Conservation (phyloP, 37 sponge, comb jelly and placozoan species). For the Theonella swinhoei region DNA sequence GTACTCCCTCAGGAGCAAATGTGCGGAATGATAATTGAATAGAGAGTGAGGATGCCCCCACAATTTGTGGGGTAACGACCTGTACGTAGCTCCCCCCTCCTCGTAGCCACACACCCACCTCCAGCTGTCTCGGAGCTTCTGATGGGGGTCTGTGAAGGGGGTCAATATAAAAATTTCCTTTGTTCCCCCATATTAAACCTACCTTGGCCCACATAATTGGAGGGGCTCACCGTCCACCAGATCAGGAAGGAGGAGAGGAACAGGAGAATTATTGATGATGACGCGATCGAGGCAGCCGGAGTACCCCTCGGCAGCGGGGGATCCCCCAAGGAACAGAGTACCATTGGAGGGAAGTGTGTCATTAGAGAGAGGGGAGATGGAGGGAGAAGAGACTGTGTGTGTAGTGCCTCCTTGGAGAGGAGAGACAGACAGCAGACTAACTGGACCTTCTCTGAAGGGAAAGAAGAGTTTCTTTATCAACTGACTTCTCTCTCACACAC, state of each 20-base stretch:
- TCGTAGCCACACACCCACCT: conserved; percentile 58
- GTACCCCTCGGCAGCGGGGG: conserved; percentile 22
- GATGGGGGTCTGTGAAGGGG: conserved; percentile 43
- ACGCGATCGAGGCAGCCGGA: conserved; percentile 71
- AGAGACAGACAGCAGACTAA: conserved; percentile 6
- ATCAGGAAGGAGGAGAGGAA: conserved; percentile 49
- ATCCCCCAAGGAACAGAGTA: conserved; percentile 4
- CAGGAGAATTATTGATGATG: conserved; percentile 28
- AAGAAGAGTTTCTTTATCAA: no score
- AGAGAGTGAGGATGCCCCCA: neutral
- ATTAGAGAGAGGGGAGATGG: neutral
- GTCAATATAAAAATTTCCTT: neutral
- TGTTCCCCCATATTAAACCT: neutral
- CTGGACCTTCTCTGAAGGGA: conserved; percentile 3
- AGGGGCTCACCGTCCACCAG: neutral
- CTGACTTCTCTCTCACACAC: neutral
- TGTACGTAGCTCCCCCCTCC: conserved; percentile 36
- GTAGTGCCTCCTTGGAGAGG: conserved; percentile 23
- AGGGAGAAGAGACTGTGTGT: neutral
- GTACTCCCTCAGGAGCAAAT: conserved; percentile 10
- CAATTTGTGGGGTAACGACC: neutral
- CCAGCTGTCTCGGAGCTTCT: conserved; percentile 41
- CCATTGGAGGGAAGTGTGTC: neutral
- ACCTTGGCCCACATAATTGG: conserved; percentile 65
- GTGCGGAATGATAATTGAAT: conserved; percentile 43